Evolutionary conservation across 2,113 vertebrate genomes (phyloP), one percentile per base, ranked within the genome.

Genomic region (Rhinopomastus cyanomelas): DNA sequence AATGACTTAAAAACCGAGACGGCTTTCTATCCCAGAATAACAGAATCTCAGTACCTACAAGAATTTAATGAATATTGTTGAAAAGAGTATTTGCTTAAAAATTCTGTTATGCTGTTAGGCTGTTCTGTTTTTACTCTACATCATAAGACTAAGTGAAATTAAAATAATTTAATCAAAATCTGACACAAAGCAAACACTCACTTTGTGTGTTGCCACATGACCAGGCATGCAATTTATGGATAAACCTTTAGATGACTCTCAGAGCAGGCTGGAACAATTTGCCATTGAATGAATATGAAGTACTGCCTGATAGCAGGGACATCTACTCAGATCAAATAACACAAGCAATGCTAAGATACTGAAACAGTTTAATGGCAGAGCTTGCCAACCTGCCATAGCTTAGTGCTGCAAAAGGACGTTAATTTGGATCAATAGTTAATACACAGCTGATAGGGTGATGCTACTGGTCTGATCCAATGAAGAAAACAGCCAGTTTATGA

Each of bases 291-390:
- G 6, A 10, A 13, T 23, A 22, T 32, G 32, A 60, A 60, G 16
- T 34, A 8, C 12, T 49, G 27, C 32, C 21, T 51, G 44, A 34
- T 39, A 39, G 27, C 17, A 15, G 49, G 13, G 49, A 55, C 18
- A 34, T n/a, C 53, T 39, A 11, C 29, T 68, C 49, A 10, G 17
- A 46, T 2, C 0, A 1, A 66, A 15, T 69, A 53, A 76, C 9
- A 8, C 52, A 56, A 60, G 67, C 2, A 0, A 0, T 44, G 49
- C 19, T 65, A 14, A 51, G 16, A 5, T 57, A 36, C 21, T 37
- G 27, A 74, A 53, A 36, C 26, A 25, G 26, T 37, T 2, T 0
- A 9, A 19, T 34, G 20, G 21, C 20, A 65, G 44, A 65, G 7
- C 19, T 44, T 56, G 21, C 37, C 37, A 65, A 68, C 46, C 52